phyloP scores from a whole-genome alignment of 2,113 vertebrate genomes.

The Sebastes schlegelii region DNA sequence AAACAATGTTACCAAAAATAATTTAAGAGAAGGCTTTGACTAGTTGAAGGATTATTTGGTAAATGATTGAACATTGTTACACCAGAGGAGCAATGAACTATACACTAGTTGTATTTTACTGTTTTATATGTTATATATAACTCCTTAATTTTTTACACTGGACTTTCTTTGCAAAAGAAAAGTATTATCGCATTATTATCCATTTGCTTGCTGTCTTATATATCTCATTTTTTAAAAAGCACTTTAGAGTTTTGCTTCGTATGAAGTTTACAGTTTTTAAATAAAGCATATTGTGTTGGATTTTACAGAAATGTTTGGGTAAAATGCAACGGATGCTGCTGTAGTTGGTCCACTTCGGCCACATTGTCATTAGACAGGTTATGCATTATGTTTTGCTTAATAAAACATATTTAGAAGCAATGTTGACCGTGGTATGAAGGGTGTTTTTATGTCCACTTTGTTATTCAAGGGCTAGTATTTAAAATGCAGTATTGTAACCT shows the following conservation, averaged over 20 bases:
- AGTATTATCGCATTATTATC: constrained; percentile 64
- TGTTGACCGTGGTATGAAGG: not conserved
- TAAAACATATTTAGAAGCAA: constrained; percentile 73
- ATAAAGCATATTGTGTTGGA: constrained; percentile 51
- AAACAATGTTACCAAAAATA: constrained; percentile 70
- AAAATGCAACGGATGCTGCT: constrained; percentile 40
- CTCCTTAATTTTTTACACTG: constrained; percentile 66
- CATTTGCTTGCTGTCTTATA: constrained; percentile 62
- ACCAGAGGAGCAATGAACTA: constrained; percentile 6
- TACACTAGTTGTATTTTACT: constrained; percentile 35
- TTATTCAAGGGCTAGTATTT: not conserved
- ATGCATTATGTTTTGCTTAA: constrained; percentile 70
- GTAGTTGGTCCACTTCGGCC: constrained; percentile 40
- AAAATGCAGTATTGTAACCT: not conserved
- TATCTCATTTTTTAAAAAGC: constrained; percentile 53
- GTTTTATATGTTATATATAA: constrained; percentile 31
- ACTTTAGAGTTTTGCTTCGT: constrained; percentile 75
- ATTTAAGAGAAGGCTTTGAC: constrained; percentile 34
- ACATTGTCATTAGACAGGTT: constrained; percentile 50
- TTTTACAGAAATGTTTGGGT: constrained; percentile 37
- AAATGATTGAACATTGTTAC: constrained; percentile 1
- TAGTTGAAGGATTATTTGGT: constrained; percentile 32
- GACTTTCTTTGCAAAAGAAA: constrained; percentile 56
- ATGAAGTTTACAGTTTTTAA: constrained; percentile 68
- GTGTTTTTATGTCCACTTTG: constrained; percentile 21